A percentile compares a stretch with the other conserved stretches of the same genome.
phyloP scores from a whole-genome alignment of 2,888 invertebrate species.

The Drosophila melanosoma region DNA sequence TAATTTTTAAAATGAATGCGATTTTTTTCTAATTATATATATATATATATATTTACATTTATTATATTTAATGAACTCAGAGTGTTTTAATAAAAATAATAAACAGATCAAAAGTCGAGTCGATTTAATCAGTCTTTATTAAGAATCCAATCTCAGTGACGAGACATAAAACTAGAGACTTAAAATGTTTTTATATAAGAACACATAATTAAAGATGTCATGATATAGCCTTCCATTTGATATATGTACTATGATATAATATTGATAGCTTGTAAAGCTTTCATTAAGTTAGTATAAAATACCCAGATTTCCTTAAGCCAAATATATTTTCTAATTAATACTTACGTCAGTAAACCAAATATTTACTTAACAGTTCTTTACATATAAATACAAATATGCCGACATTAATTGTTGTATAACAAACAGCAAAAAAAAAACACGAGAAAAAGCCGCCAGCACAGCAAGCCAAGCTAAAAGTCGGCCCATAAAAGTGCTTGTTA shows the following conservation, averaged over 20 bases:
- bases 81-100: neutral
- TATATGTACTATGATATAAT: neutral
- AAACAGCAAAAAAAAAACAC: slow-evolving; percentile 2
- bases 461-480: slow-evolving; percentile 23
- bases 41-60: too few species aligned
- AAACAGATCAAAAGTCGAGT: neutral
- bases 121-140: neutral
- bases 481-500: slow-evolving; percentile 28
- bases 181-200: neutral
- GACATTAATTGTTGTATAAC: slow-evolving; percentile 26
- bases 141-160: neutral
- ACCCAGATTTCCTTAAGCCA: neutral
- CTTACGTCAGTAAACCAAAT: neutral
- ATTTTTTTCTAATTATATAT: neutral
- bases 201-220: neutral
- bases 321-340: neutral
- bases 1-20: accelerated
- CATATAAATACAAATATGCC: neutral
- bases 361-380: neutral
- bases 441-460: neutral
- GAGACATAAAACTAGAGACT: neutral
- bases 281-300: too few species aligned
- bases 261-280: neutral
- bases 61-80: neutral
- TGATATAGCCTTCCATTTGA: neutral